Evolutionary conservation across 2,888 invertebrate genomes (phyloP).

Genomic region (Suillia variegata): DNA sequence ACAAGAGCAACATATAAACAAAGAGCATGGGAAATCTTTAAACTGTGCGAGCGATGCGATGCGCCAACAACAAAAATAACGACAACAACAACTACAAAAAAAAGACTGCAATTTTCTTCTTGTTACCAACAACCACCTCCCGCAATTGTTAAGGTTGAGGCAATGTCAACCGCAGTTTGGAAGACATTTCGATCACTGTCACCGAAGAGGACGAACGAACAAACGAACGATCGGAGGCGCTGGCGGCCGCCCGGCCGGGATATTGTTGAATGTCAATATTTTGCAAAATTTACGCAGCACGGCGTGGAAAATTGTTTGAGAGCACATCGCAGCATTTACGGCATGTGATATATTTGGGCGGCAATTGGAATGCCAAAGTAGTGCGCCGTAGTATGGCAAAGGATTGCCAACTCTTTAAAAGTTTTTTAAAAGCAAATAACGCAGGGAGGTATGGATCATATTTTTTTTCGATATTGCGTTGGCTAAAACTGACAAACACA

Average conservation of each 20-base stretch:
- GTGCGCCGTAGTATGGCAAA: not conserved
- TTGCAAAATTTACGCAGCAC: conserved; percentile 56
- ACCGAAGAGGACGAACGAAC: too few relatives aligned
- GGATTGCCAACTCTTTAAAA: not conserved
- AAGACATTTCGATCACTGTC: conserved; percentile 61
- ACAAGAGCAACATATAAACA: conserved; percentile 30
- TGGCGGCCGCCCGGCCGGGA: not conserved
- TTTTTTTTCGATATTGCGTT: too few relatives aligned
- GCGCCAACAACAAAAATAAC: not conserved
- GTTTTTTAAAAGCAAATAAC: not conserved
- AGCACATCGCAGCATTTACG: conserved; percentile 30
- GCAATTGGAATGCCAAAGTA: conserved; percentile 27
- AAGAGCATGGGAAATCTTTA: conserved; percentile 17
- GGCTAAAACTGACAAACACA: too few relatives aligned
- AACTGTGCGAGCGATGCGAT: not conserved
- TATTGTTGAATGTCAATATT: conserved; percentile 53
- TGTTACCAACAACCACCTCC: conserved; percentile 57
- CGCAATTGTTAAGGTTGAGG: conserved; percentile 52
- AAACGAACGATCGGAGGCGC: not conserved
- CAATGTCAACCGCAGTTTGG: conserved; percentile 26
- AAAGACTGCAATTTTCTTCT: conserved; percentile 57
- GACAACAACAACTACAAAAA: conserved; percentile 32
- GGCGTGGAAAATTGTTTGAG: conserved; percentile 28
- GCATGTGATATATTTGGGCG: conserved; percentile 56
- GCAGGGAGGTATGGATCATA: too few relatives aligned